A percentile compares a stretch with the other conserved stretches of the same genome.
phyloP scores from a whole-genome alignment of 53 echinoderm and acorn worm genomes.

The Holothuria leucospilota region DNA sequence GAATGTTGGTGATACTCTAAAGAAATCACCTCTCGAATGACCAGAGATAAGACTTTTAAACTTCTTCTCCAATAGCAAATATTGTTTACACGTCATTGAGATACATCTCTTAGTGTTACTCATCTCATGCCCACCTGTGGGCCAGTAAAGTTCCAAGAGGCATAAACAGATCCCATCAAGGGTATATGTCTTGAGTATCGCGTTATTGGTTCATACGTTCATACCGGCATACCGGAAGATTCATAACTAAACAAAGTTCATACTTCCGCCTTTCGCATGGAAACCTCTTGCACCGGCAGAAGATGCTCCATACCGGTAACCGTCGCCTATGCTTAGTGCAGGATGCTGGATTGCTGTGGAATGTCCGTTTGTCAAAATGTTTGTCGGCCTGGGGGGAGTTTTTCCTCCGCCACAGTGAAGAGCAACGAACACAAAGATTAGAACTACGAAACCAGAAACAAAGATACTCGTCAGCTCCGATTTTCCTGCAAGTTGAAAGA shows the following conservation, averaged over 20 bases:
- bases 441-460: slow-evolving; percentile 43
- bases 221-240: neutral
- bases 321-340: slow-evolving; percentile 28
- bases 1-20: too few species aligned
- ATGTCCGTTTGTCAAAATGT: slow-evolving; percentile 35
- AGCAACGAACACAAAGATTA: slow-evolving; percentile 46
- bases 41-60: too few species aligned
- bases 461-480: slow-evolving; percentile 46
- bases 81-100: too few species aligned
- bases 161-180: too few species aligned
- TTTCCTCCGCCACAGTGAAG: slow-evolving; percentile 44
- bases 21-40: too few species aligned
- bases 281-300: neutral
- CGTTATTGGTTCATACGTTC: too few species aligned
- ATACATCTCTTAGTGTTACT: too few species aligned
- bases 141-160: too few species aligned
- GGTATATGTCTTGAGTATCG: too few species aligned
- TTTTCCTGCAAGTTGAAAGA: neutral
- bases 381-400: slow-evolving; percentile 11
- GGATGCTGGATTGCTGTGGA: slow-evolving; percentile 41
- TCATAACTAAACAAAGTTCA: slow-evolving; percentile 30
- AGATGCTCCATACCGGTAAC: neutral
- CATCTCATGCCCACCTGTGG: too few species aligned
- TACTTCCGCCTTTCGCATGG: slow-evolving; percentile 28
- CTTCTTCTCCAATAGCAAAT: too few species aligned